These are phyloP conservation scores for Channallabes apus DNA, from an alignment of 2,797 vertebrate species.

Conservation along the genomic window DNA sequence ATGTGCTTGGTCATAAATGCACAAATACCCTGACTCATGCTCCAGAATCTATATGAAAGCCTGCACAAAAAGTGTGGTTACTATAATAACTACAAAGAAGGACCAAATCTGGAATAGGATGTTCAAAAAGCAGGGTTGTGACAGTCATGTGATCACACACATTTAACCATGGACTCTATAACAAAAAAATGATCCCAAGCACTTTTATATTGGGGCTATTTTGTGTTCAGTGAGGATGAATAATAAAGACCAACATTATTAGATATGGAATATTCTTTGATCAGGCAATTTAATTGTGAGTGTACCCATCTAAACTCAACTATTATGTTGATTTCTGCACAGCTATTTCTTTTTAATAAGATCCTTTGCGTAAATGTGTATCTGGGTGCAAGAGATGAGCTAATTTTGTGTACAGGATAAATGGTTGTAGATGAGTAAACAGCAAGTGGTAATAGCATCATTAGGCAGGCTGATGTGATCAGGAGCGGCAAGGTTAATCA, in stretches of 20 bases:
- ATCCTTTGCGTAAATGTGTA: slow-evolving; percentile 1
- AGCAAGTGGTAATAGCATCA: slow-evolving; percentile 66
- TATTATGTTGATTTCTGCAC: background rate
- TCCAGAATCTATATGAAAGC: background rate
- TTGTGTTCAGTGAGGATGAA: background rate
- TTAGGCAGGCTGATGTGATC: slow-evolving; percentile 64
- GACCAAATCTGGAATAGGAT: background rate
- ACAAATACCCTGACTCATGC: background rate
- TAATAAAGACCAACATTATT: background rate
- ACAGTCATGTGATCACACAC: background rate
- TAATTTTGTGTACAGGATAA: slow-evolving; percentile 4
- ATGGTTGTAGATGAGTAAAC: slow-evolving; percentile 60
- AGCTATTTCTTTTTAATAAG: background rate
- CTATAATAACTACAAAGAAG: background rate
- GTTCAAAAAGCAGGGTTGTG: background rate
- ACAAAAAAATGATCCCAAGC: background rate
- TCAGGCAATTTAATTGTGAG: background rate
- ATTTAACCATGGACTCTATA: background rate
- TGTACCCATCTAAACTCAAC: background rate
- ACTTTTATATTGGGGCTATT: background rate
- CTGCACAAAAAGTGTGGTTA: background rate
- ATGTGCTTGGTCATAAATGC: background rate
- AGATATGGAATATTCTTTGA: background rate
- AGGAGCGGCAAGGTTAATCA: slow-evolving; percentile 72
- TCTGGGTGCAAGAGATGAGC: background rate